Evolutionary conservation across 2,888 invertebrate genomes (phyloP), one percentile per base, ranked within the genome.

Genomic region (Melolontha melolontha): DNA sequence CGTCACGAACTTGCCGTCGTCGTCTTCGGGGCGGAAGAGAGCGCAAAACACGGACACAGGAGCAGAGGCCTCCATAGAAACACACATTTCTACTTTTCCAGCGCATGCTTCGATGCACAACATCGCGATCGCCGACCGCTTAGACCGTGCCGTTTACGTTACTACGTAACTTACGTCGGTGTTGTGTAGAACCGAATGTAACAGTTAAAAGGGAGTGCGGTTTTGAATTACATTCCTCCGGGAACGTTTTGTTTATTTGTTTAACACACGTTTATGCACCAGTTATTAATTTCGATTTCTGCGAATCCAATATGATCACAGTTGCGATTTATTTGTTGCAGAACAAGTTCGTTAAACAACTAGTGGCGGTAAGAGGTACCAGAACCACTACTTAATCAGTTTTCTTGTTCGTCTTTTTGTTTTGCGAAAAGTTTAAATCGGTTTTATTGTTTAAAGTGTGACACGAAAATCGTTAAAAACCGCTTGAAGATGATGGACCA

Each of bases 401-500:
- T 27, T n/a, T 42, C 22, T 57, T 44, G 2, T 8, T 59, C 12
- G 70, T 79, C 42, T 44, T 42, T 59, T 57, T 27, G 14, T 63
- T 34, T 52, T n/a, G 14, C 42, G 52, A 52, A 6, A 49, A 59
- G 10, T 49, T 34, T 55, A 12, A 44, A 34, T 34, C 34, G 17
- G 34, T 40, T 64, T 50, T 50, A 27, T 16, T 12, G 14, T 14
- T 41, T 42, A 57, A 41, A 22, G 57, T 66, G 66, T 59, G 44
- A 59, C 44, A 27, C 17, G 59, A 47, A 44, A 11, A 59, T 14
- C 27, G 41, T 8, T 42, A 34, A 54, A 14, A 49, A 10, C 17
- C 22, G 55, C 42, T 17, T 49, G 66, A 87, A 84, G 79, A 90
- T 90, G 90, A 89, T 90, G 90, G 90, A 90, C 85, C 90, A 90